Conservation (phyloP, 2,888 invertebrate genomes). For the Xestia c-nigrum region DNA sequence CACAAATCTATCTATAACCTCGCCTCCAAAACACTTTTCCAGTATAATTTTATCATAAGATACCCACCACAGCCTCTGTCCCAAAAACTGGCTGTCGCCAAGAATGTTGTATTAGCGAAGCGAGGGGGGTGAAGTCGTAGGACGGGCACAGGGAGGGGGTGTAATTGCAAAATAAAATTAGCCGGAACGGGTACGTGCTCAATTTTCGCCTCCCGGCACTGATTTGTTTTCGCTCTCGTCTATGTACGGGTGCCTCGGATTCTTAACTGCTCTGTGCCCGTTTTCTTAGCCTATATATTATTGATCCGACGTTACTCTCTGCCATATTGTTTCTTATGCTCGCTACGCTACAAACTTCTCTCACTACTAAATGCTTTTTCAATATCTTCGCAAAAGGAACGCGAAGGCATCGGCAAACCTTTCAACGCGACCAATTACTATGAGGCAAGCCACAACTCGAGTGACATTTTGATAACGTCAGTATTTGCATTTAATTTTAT, state of each 20-base stretch:
- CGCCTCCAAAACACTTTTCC: conserved; percentile 55
- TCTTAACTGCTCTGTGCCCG: conserved; percentile 77
- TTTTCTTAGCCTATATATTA: conserved; percentile 89
- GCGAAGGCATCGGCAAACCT: conserved; percentile 16
- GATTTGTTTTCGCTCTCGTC: conserved; percentile 89
- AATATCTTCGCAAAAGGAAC: conserved; percentile 29
- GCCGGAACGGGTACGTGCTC: conserved; percentile 91
- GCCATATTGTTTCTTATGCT: conserved; percentile 82
- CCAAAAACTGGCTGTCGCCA: conserved; percentile 84
- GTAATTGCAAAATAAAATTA: conserved; percentile 91
- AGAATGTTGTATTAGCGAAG: conserved; percentile 88
- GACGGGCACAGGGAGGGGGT: conserved; percentile 76
- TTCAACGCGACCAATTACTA: conserved; percentile 57
- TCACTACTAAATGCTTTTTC: conserved; percentile 49
- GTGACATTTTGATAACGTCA: conserved; percentile 68
- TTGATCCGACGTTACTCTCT: conserved; percentile 83
- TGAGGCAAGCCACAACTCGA: conserved; percentile 56
- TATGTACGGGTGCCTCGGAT: conserved; percentile 77
- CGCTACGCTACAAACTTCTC: conserved; percentile 60
- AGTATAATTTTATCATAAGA: conserved; percentile 62
- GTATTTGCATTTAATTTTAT: conserved; percentile 74
- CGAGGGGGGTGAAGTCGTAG: conserved; percentile 70
- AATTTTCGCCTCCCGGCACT: conserved; percentile 90
- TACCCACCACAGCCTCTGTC: conserved; percentile 73
- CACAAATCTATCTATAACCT: conserved; percentile 45